Conservation (phyloP, 1,140 invertebrate species). For the Apis mellifera region Amel_HAv3.1 CM009937.2:12480001-12480500, state of each 20-base stretch:
- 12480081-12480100: conserved; percentile 65
- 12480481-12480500: background rate
- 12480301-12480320: conserved; percentile 88
- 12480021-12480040: conserved; percentile 60
- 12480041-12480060: conserved; percentile 67
- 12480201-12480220: conserved; percentile 64
- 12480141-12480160: background rate
- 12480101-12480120: conserved; percentile 57
- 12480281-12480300: conserved; percentile 84
- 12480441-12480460: conserved; percentile 85
- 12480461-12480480: background rate
- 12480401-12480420: conserved; percentile 95
- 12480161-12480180: background rate
- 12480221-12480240: conserved; percentile 61
- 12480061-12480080: conserved; percentile 71
- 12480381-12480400: conserved; percentile 92
- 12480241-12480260: conserved; percentile 64
- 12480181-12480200: conserved; percentile 60
- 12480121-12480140: no score
- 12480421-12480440: conserved; percentile 91
- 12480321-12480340: conserved; percentile 89
- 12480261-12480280: conserved; percentile 81
- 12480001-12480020: conserved; percentile 33
- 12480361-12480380: conserved; percentile 90
- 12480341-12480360: conserved; percentile 92